phyloP scores from a whole-genome alignment of 2,888 invertebrate genomes.

The Margaritifera margaritifera region DNA sequence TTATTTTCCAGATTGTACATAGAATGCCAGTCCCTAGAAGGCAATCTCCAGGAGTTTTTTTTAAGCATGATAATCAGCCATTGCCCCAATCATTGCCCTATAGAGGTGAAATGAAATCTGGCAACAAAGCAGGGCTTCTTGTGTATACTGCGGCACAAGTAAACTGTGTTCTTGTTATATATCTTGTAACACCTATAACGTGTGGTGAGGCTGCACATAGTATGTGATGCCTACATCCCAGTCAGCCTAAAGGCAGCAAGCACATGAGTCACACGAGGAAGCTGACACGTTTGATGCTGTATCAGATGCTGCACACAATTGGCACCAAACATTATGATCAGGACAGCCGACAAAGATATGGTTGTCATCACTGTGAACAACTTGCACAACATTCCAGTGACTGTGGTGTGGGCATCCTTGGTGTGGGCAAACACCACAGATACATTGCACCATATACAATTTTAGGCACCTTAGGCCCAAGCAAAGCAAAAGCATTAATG shows the following conservation, averaged over 20 bases:
- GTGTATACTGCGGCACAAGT: neutral
- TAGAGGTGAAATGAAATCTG: neutral
- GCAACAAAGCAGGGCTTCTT: neutral
- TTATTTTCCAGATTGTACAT: constrained; percentile 9
- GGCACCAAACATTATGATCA: constrained; percentile 14
- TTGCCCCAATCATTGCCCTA: too few relatives aligned
- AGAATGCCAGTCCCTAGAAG: neutral
- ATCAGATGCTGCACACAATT: constrained; percentile 11
- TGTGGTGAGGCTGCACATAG: neutral
- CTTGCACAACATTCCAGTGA: neutral
- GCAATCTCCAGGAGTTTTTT: constrained; percentile 6
- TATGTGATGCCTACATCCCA: neutral
- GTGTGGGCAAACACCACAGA: constrained; percentile 22
- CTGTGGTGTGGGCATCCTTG: constrained; percentile 30
- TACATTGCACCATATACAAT: constrained; percentile 34
- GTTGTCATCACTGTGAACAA: constrained; percentile 27
- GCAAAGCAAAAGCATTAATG: constrained; percentile 20
- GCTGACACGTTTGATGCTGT: constrained; percentile 31
- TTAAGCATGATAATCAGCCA: neutral
- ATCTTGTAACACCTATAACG: neutral
- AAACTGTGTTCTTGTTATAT: neutral
- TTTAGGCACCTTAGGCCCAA: constrained; percentile 15
- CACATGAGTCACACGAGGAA: constrained; percentile 31
- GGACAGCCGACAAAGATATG: constrained; percentile 34
- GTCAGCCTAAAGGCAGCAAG: neutral